Evolutionary conservation across 2,113 vertebrate genomes (phyloP).

Genomic region (Megaceryle torquata): DNA sequence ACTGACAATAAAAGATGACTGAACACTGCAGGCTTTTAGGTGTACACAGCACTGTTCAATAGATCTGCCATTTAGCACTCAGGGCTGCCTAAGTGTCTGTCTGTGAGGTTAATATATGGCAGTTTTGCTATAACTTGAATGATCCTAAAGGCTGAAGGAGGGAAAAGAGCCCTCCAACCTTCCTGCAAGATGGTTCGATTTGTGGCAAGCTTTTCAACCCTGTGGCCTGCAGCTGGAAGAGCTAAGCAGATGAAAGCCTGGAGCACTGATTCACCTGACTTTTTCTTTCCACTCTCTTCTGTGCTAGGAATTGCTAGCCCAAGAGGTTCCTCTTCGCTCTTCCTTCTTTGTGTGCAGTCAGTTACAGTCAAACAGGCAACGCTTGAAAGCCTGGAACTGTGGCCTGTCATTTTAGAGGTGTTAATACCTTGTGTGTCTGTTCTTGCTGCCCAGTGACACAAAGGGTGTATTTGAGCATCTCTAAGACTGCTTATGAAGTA

Average conservation of each 20-base stretch:
- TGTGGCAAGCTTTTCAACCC: background rate
- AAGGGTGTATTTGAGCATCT: background rate
- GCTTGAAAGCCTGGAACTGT: background rate
- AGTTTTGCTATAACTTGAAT: background rate
- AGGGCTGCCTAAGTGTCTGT: background rate
- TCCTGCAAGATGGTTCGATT: background rate
- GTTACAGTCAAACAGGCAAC: background rate
- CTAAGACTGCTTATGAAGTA: background rate
- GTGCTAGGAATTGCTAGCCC: background rate
- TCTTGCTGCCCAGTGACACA: background rate
- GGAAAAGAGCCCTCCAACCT: background rate
- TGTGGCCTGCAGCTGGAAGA: background rate
- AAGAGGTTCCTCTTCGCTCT: background rate
- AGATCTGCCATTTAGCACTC: slow-evolving; percentile 15
- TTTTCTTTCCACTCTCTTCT: background rate
- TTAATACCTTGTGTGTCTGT: too few species aligned
- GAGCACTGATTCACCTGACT: background rate
- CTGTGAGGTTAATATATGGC: background rate
- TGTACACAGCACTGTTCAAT: background rate
- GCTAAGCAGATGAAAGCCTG: background rate
- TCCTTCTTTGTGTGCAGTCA: background rate
- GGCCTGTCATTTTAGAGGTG: background rate
- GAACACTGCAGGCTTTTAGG: background rate
- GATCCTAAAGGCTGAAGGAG: background rate
- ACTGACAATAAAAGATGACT: background rate